A percentile compares a stretch with the other conserved stretches of the same genome.
Evolutionary conservation across 2,797 vertebrate genomes (phyloP).

Genomic region (Pipistrellus pygmaeus): DNA sequence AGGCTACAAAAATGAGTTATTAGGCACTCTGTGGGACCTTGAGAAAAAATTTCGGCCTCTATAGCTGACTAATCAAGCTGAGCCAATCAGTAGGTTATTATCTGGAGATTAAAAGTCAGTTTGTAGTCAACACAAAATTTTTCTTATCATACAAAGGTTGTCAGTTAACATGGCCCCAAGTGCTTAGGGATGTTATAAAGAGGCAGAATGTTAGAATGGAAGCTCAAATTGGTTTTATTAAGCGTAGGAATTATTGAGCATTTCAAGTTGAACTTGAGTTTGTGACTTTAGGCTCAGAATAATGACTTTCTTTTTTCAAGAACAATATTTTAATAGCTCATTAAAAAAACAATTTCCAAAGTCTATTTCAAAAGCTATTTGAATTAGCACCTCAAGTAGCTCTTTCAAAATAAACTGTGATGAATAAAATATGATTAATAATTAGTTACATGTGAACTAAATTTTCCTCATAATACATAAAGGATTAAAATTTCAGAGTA

Average conservation of each 20-base stretch:
- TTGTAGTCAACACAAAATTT: background rate
- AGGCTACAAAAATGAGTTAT: background rate
- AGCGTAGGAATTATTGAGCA: background rate
- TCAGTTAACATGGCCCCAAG: background rate
- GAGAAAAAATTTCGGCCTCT: background rate
- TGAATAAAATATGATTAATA: slow-evolving; percentile 31
- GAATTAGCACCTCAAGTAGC: slow-evolving; percentile 44
- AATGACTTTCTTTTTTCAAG: slow-evolving; percentile 56
- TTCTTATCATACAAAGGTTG: background rate
- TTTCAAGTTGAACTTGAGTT: slow-evolving; percentile 12
- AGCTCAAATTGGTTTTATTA: slow-evolving; percentile 7
- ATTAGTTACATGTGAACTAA: background rate
- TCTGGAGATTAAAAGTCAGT: background rate
- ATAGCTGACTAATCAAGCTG: background rate
- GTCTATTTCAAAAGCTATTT: slow-evolving; percentile 56
- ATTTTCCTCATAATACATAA: slow-evolving; percentile 39
- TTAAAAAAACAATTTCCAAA: slow-evolving; percentile 64
- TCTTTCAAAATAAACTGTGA: slow-evolving; percentile 34
- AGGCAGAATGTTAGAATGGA: background rate
- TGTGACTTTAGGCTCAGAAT: slow-evolving; percentile 28
- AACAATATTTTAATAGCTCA: slow-evolving; percentile 62
- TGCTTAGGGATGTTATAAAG: background rate
- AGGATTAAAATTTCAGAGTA: slow-evolving; percentile 31
- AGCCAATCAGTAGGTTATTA: background rate
- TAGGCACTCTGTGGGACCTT: background rate